A percentile compares a stretch with the other conserved stretches of the same genome.
These are phyloP conservation scores for Rhadinocentrus ornatus DNA, from an alignment of 2,797 vertebrate genomes.

Conservation along the genomic window DNA sequence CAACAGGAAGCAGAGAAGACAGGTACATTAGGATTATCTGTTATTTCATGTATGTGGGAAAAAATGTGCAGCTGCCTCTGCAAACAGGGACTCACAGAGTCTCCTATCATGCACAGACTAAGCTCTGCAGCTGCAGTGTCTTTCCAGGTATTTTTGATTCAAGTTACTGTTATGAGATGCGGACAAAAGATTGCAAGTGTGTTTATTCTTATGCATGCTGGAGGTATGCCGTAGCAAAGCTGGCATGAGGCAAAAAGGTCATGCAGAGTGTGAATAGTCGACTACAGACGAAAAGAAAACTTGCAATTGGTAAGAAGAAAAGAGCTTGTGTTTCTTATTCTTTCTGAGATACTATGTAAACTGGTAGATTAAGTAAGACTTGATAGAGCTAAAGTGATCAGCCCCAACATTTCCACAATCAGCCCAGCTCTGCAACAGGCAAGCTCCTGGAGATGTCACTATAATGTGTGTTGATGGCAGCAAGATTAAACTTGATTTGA, in stretches of 20 bases:
- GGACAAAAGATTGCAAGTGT: slow-evolving; percentile 1
- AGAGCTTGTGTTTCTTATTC: background rate
- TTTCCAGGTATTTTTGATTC: slow-evolving; percentile 10
- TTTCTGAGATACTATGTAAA: background rate
- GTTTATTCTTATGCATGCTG: slow-evolving; percentile 20
- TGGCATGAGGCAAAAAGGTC: background rate
- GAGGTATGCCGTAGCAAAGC: slow-evolving; percentile 41
- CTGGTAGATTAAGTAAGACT: background rate
- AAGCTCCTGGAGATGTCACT: background rate
- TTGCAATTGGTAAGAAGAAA: background rate
- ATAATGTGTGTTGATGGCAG: background rate
- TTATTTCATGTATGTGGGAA: background rate
- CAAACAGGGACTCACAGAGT: background rate
- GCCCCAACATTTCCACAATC: background rate
- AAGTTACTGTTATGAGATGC: slow-evolving; percentile 2
- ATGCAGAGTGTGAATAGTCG: background rate
- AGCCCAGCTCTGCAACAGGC: background rate
- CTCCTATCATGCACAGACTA: slow-evolving; percentile 4
- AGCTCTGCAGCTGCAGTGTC: background rate
- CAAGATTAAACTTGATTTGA: background rate
- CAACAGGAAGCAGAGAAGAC: slow-evolving; percentile 14
- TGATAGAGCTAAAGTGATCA: background rate
- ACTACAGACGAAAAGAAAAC: background rate
- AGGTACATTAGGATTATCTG: background rate
- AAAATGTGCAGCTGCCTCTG: slow-evolving; percentile 35